Conservation (phyloP, 2,113 vertebrate species). For the Pygathrix nemaeus region DNA sequence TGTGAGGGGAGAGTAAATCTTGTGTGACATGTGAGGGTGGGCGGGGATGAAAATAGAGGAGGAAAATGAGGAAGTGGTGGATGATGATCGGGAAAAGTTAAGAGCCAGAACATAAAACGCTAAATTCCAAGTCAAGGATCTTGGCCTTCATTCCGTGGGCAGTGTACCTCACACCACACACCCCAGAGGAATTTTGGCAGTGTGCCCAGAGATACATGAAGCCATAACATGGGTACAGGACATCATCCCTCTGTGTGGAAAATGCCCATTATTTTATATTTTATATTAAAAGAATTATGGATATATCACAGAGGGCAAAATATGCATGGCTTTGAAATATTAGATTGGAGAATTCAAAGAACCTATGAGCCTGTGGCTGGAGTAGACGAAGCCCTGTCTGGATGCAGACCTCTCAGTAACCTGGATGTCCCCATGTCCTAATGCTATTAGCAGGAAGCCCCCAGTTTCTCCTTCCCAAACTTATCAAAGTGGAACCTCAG, state of each 20-base stretch:
- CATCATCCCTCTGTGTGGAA: not conserved
- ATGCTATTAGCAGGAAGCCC: not conserved
- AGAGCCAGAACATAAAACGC: not conserved
- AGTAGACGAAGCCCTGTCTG: not conserved
- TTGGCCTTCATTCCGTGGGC: not conserved
- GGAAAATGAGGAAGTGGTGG: not conserved
- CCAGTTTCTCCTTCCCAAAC: not conserved
- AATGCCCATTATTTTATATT: not conserved
- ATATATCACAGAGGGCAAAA: not conserved
- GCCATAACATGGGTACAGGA: not conserved
- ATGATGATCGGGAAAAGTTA: not conserved
- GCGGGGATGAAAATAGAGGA: not conserved
- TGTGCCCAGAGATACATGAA: not conserved
- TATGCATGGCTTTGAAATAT: constrained; percentile 30
- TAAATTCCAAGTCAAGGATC: constrained; percentile 1
- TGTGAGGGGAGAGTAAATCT: not conserved
- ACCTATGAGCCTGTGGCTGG: not conserved
- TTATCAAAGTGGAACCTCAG: not conserved
- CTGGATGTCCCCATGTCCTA: not conserved
- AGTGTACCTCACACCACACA: not conserved
- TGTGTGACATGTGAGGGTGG: not conserved
- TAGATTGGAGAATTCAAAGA: not conserved
- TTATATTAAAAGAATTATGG: not conserved
- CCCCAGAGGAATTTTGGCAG: not conserved
- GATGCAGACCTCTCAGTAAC: not conserved